A percentile compares a stretch with the other conserved stretches of the same genome.
Evolutionary conservation across 2,888 invertebrate genomes (phyloP).

Genomic region (Melanostoma mellinum): DNA sequence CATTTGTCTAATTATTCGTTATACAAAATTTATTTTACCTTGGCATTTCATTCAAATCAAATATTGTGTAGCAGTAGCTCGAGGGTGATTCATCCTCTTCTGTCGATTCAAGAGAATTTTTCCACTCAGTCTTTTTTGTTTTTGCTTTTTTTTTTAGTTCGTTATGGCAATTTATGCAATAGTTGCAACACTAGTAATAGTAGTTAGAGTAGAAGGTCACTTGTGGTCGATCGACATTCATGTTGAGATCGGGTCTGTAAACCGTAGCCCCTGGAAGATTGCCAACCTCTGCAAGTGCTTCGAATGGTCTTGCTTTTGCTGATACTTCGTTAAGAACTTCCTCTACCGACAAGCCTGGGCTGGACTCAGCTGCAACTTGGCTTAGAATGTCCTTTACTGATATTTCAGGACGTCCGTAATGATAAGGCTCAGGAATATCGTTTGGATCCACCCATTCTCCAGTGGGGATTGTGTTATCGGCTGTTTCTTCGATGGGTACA

Average conservation of each 20-base stretch:
- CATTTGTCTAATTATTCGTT: constrained; percentile 16
- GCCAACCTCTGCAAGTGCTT: not conserved
- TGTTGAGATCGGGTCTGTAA: not conserved
- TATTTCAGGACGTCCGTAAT: constrained; percentile 4
- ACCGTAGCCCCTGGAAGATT: no score
- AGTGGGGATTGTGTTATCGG: not conserved
- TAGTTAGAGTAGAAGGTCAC: constrained; percentile 30
- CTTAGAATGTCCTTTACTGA: not conserved
- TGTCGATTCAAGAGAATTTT: constrained; percentile 17
- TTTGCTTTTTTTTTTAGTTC: not conserved
- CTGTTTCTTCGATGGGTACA: constrained; percentile 12
- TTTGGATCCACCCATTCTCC: not conserved
- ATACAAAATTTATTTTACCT: constrained; percentile 53
- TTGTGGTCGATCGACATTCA: constrained; percentile 4
- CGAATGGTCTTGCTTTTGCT: constrained; percentile 4
- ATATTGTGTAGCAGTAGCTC: not conserved
- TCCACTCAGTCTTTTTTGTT: constrained; percentile 29
- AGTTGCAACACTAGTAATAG: not conserved
- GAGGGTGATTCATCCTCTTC: not conserved
- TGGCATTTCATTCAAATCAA: constrained; percentile 48
- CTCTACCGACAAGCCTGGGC: no score
- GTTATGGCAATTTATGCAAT: constrained; percentile 7
- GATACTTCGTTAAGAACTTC: constrained; percentile 14
- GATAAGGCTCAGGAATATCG: not conserved
- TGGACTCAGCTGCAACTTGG: no score